Evolutionary conservation across 2,888 invertebrate genomes (phyloP).

Genomic region (Ectemnius cavifrons): DNA sequence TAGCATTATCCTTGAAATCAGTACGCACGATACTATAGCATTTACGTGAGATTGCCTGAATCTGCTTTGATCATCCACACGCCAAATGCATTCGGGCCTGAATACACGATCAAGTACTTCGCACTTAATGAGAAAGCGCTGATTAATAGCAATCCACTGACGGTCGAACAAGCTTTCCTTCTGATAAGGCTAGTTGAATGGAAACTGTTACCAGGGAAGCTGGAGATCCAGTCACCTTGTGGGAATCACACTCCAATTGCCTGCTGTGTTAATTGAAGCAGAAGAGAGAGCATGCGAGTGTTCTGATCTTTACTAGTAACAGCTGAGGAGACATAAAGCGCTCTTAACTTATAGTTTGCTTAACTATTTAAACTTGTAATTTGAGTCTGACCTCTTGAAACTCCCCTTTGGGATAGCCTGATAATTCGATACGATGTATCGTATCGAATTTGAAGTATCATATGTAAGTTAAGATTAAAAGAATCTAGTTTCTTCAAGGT

Average conservation of each 20-base stretch:
- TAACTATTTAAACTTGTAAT: not conserved
- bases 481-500: too few species aligned
- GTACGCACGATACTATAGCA: slow-evolving; percentile 36
- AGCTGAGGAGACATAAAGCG: too few species aligned
- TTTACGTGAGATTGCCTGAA: slow-evolving; percentile 54
- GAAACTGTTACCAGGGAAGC: slow-evolving; percentile 9
- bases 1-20: slow-evolving; percentile 9
- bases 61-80: slow-evolving; percentile 42
- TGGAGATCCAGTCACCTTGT: slow-evolving; percentile 8
- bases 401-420: too few species aligned
- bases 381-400: too few species aligned
- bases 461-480: too few species aligned
- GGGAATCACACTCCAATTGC: not conserved
- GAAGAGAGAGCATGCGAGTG: too few species aligned
- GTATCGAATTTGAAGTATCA: too few species aligned
- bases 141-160: slow-evolving; percentile 34
- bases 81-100: slow-evolving; percentile 19
- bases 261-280: not conserved
- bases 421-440: too few species aligned
- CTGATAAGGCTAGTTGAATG: not conserved
- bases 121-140: slow-evolving; percentile 39
- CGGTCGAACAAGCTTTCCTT: slow-evolving; percentile 13
- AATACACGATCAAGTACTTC: slow-evolving; percentile 27
- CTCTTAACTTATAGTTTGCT: not conserved
- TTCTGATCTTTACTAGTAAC: too few species aligned